Conservation (phyloP, 2,797 vertebrate genomes). For the Heliangelus exortis region DNA sequence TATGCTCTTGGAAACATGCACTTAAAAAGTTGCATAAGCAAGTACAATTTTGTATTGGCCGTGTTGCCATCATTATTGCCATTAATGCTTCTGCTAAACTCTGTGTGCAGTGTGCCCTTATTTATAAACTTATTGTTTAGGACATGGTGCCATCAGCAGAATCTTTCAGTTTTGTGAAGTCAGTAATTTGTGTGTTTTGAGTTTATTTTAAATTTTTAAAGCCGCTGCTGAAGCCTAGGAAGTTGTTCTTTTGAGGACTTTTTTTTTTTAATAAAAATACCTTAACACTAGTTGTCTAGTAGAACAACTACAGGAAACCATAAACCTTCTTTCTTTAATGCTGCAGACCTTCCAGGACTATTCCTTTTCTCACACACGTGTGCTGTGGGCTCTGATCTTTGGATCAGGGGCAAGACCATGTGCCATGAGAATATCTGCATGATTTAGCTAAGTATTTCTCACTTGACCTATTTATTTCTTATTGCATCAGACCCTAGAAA, state of each 20-base stretch:
- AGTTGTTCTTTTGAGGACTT: not conserved
- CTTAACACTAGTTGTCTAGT: not conserved
- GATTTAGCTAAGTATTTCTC: not conserved
- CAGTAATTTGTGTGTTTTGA: not conserved
- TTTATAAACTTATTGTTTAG: not conserved
- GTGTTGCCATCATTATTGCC: not conserved
- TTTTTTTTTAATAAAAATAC: not conserved
- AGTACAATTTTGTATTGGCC: not conserved
- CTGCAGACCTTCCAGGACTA: not conserved
- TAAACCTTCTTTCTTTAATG: not conserved
- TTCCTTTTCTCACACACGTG: fast-evolving
- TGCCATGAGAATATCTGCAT: fast-evolving
- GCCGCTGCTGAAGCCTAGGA: not conserved
- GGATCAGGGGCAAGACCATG: not conserved
- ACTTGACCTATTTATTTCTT: not conserved
- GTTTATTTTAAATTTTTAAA: not conserved
- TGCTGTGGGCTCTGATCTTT: not conserved
- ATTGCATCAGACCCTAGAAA: not conserved
- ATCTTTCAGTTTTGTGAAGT: not conserved
- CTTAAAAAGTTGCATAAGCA: not conserved
- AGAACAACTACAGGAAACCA: not conserved
- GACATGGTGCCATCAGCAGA: not conserved
- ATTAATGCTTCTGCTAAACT: not conserved
- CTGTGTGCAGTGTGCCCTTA: constrained; percentile 7
- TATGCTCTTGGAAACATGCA: not conserved